Percentiles rank a stretch among this genome's conserved stretches.
phyloP scores from a whole-genome alignment of 2,888 invertebrate genomes.

The Sesamia inferens region DNA sequence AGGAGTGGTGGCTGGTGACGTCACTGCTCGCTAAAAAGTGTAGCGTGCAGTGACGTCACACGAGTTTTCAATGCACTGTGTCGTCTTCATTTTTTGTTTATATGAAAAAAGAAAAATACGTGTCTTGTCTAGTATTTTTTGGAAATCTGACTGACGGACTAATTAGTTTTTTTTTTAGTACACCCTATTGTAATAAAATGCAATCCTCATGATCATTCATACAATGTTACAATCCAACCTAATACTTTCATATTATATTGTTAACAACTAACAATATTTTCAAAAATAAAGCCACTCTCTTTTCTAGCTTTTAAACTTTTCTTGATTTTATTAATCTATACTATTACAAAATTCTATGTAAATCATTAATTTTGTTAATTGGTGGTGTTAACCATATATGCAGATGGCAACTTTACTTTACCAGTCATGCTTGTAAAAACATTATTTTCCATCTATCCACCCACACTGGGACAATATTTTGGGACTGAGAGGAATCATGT shows the following conservation, averaged over 20 bases:
- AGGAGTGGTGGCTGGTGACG: no score
- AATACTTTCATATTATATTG: constrained; percentile 29
- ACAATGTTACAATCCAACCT: constrained; percentile 25
- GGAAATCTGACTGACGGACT: no score
- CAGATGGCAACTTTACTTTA: not conserved
- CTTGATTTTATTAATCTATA: constrained; percentile 3
- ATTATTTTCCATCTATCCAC: not conserved
- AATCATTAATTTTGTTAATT: constrained; percentile 2
- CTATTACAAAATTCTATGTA: constrained; percentile 30
- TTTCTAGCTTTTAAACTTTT: constrained; percentile 17
- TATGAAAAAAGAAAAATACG: no score
- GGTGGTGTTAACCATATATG: not conserved
- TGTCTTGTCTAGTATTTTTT: no score
- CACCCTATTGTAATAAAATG: constrained; percentile 42
- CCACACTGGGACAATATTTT: no score
- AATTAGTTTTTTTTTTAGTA: no score
- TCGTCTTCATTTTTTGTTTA: no score
- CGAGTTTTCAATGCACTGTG: no score
- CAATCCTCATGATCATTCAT: constrained; percentile 48
- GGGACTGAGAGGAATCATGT: no score
- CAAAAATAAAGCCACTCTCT: constrained; percentile 18
- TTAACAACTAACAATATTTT: constrained; percentile 5
- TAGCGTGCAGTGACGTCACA: no score
- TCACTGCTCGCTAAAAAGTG: no score
- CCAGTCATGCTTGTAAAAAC: not conserved